A percentile compares a stretch with the other conserved stretches of the same genome.
phyloP scores from a whole-genome alignment of 2,797 vertebrate genomes.

The Argyrosomus regius region DNA sequence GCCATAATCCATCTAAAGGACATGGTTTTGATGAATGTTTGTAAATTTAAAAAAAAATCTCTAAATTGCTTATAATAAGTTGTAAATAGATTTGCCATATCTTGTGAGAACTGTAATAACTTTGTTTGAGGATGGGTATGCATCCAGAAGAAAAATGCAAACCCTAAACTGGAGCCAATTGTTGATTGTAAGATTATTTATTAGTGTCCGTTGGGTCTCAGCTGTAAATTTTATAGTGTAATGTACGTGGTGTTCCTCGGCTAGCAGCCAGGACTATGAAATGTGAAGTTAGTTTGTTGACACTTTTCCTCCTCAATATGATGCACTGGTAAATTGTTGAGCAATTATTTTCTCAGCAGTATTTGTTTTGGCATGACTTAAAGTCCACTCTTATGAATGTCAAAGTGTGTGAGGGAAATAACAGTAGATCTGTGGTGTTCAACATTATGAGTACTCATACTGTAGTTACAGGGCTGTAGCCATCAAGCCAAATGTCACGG shows the following conservation, averaged over 20 bases:
- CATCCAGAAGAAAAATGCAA: conserved; percentile 35
- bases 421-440: not conserved
- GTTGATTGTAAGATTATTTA: conserved; percentile 61
- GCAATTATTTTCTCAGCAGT: conserved; percentile 6
- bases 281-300: conserved; percentile 56
- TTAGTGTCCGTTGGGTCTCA: conserved; percentile 37
- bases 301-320: conserved; percentile 19
- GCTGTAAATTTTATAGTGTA: conserved; percentile 27
- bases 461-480: not conserved
- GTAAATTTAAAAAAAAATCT: conserved; percentile 14
- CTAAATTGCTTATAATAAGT: conserved; percentile 6
- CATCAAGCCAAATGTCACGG: not conserved
- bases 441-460: not conserved
- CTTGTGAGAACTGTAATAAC: conserved; percentile 35
- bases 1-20: conserved; percentile 45
- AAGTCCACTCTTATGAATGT: not conserved
- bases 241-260: not conserved
- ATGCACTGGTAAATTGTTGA: not conserved
- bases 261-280: conserved; percentile 37
- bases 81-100: conserved; percentile 43
- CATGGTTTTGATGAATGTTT: conserved; percentile 36
- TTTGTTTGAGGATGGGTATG: conserved; percentile 8
- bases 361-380: not conserved
- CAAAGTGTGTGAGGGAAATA: not conserved
- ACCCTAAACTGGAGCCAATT: conserved; percentile 54